These are phyloP conservation scores for Galbula dea DNA, from an alignment of 2,113 vertebrate species.

Conservation along the genomic window DNA sequence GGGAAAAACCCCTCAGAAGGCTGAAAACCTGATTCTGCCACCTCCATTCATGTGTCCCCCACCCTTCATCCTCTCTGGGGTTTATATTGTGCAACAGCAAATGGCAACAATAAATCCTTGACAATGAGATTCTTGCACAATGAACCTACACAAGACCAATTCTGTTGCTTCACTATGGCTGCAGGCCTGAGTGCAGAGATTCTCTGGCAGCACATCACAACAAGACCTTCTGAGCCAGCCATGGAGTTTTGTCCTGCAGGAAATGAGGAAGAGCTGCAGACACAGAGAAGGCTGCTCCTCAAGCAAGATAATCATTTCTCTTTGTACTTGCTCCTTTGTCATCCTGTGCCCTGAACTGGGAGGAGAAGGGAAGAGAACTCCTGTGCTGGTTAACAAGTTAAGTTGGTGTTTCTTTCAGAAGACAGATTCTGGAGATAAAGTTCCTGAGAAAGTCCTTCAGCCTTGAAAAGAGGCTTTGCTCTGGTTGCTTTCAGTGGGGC, in stretches of 20 bases:
- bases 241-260: background rate
- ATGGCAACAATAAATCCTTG: conserved; percentile 20
- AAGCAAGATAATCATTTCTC: background rate
- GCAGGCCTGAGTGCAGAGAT: background rate
- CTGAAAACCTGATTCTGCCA: background rate
- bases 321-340: background rate
- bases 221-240: background rate
- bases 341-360: background rate
- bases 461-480: background rate
- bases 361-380: background rate
- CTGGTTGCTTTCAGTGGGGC: background rate
- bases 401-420: background rate
- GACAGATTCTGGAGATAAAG: background rate
- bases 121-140: conserved; percentile 50
- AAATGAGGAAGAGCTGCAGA: background rate
- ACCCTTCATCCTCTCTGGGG: background rate
- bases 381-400: background rate
- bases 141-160: background rate
- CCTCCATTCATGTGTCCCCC: background rate
- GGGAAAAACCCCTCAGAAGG: background rate
- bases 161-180: conserved; percentile 22
- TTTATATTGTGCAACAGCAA: conserved; percentile 11
- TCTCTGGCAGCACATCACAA: background rate
- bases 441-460: background rate
- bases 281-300: background rate